Base-by-base conservation (phyloP, 2,797 vertebrate species). In the Glyptemys insculpta region DNA sequence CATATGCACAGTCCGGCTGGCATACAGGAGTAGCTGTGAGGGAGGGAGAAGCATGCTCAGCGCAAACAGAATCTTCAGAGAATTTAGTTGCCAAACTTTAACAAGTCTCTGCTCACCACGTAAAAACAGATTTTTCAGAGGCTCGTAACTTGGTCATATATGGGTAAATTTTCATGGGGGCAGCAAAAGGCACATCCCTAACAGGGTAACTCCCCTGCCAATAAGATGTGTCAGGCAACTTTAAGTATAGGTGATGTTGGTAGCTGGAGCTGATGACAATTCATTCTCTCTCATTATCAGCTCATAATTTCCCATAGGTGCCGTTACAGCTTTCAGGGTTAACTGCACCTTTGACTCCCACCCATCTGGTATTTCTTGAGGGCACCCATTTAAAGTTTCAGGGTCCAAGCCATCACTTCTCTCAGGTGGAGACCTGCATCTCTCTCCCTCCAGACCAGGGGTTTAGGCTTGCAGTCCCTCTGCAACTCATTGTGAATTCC, bases 231-330 rank as follows among this genome's bases (percentile, higher is more conserved):
- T 2, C 59, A 34, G 81, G 90, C 21, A 74, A 87, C 87, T 88
- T 56, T 92, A 56, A 95, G n/a, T 41, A 56, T 31, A 88, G 56
- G 62, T 15, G 83, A 87, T 83, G 56, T 72, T 94, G 83, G 62
- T 93, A 96, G 49, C 27, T 65, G 81, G 8, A 29, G 23, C 16
- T 57, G 14, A 85, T 62, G 29, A 16, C 8, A 78, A 83, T 62
- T 93, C 44, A 57, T 21, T 19, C 44, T 53, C 12, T 4, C 49
- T 91, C 37, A 72, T 78, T 79, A 88, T n/a, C 85, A 93, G 85
- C 86, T 81, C 41, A 72, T 82, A 62, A 81, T 47, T n/a, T 68
- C 16, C 65, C 34, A 65, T 8, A 21, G n/a, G 18, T 68, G 18
- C n/a, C 10, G 8, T 68, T 68, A 37, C 65, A 68, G 65, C n/a